Percentiles rank a stretch among this genome's conserved stretches.
Evolutionary conservation across 1,140 invertebrate genomes (phyloP).

Genomic region (Leucophenga varia): DNA sequence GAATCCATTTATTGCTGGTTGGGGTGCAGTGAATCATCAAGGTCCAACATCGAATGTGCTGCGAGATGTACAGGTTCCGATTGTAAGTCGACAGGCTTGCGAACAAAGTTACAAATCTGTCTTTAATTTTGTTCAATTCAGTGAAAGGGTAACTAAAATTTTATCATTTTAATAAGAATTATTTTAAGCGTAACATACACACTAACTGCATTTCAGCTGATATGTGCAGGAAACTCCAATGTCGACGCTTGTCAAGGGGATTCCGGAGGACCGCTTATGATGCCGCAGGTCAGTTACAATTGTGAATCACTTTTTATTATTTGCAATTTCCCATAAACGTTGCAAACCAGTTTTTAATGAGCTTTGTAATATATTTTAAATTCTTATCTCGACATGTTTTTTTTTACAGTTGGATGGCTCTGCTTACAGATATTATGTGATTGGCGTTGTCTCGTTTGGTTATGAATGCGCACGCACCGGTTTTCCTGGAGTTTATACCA

Average conservation of each 20-base stretch:
- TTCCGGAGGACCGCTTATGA: slow-evolving; percentile 79
- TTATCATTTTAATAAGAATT: not conserved
- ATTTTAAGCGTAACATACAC: not conserved
- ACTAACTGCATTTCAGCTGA: slow-evolving; percentile 44
- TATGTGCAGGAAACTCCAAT: slow-evolving; percentile 57
- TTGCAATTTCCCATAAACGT: too few relatives aligned
- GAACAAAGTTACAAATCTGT: slow-evolving; percentile 63
- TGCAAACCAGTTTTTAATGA: not conserved
- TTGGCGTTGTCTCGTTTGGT: slow-evolving; percentile 70
- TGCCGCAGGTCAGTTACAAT: slow-evolving; percentile 50
- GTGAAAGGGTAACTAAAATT: slow-evolving; percentile 34
- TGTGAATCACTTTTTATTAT: too few relatives aligned
- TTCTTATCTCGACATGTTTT: too few relatives aligned
- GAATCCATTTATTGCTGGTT: slow-evolving; percentile 63
- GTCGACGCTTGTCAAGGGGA: slow-evolving; percentile 85
- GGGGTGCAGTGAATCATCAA: slow-evolving; percentile 48
- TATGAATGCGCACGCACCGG: slow-evolving; percentile 68
- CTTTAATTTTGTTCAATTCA: slow-evolving; percentile 51
- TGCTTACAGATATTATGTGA: slow-evolving; percentile 57
- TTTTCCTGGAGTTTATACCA: slow-evolving; percentile 70
- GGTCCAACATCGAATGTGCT: slow-evolving; percentile 66
- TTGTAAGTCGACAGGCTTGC: slow-evolving; percentile 67
- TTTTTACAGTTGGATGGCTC: slow-evolving; percentile 25
- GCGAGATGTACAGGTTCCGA: slow-evolving; percentile 70
- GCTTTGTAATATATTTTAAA: not conserved